These are phyloP conservation scores for Acanthopagrus latus DNA, from an alignment of 2,797 vertebrate genomes.

Conservation along the genomic window DNA sequence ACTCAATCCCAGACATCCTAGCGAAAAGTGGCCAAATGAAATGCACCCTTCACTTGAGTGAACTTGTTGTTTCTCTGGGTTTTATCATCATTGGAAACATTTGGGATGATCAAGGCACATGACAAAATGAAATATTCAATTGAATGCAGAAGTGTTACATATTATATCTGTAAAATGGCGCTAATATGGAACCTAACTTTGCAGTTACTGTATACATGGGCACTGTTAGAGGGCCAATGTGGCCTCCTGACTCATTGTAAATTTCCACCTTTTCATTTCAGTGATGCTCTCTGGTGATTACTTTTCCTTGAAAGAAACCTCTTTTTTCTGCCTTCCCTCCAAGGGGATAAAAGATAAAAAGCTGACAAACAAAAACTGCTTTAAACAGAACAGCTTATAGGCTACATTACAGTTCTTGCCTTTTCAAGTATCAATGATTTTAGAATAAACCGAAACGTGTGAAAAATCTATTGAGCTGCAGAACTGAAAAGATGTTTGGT, in stretches of 20 bases:
- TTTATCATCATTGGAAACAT: no score
- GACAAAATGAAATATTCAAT: no score
- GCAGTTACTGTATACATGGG: not conserved
- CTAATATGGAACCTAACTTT: not conserved
- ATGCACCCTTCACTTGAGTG: no score
- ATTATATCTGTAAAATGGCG: no score
- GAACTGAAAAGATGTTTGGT: not conserved
- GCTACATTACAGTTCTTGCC: not conserved
- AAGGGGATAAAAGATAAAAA: not conserved
- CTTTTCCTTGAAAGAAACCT: not conserved
- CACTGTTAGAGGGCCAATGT: not conserved
- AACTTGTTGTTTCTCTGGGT: no score
- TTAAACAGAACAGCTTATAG: not conserved
- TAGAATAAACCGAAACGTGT: not conserved
- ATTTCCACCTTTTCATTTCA: conserved; percentile 11
- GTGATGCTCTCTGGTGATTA: conserved; percentile 9
- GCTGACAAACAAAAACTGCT: not conserved
- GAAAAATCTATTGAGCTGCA: not conserved
- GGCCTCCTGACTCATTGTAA: conserved; percentile 3
- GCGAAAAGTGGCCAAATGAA: no score
- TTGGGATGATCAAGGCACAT: no score
- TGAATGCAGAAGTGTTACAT: no score
- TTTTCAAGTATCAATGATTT: conserved; percentile 3
- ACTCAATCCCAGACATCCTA: no score
- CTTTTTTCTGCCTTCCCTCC: not conserved